Evolutionary conservation across 2,113 vertebrate genomes (phyloP), one percentile per base, ranked within the genome.

Genomic region (Brachypodius melanocephalos): DNA sequence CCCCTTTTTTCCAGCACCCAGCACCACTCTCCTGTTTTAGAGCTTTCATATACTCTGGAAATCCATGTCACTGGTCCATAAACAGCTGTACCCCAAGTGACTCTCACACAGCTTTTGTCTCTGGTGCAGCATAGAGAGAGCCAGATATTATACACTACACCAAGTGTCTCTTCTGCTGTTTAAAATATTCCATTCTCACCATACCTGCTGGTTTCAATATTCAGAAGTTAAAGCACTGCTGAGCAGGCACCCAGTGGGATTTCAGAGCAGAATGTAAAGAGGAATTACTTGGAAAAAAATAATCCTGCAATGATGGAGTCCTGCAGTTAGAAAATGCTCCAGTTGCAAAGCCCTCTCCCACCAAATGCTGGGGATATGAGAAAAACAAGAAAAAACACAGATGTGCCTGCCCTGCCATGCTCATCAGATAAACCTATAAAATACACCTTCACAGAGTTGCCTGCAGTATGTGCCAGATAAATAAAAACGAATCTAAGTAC

Each of bases 131-230:
- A 2, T 1, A 76, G 0, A 68, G 5, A 75, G 21, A 17, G 40
- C 2, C 65, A 80, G 36, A 34, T 57, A 90, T 22, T 69, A 76
- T 5, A 46, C 42, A 28, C 36, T 48, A 55, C 61, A 77, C n/a
- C 51, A 46, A 90, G 43, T 5, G 14, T 29, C 68, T 89, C 51
- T 83, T 88, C 68, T 45, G 43, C 73, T 63, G 48, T 61, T 93
- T 86, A 91, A 97, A 94, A 89, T 95, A 95, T 90, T 96, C 93
- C 46, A 32, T 75, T 94, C 87, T 78, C 57, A 67, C 84, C 48
- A 61, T 96, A 97, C 96, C 95, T 94, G 90, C 94, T 90, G 95
- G 79, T 91, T 97, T 97, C 91, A 97, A 95, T 95, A 97, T 96
- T 97, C 95, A 93, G 84, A 91, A 96, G 74, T 73, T 84, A 85